Base-by-base conservation (phyloP, 2,797 vertebrate genomes). In the Pangasius mekongensis region DNA sequence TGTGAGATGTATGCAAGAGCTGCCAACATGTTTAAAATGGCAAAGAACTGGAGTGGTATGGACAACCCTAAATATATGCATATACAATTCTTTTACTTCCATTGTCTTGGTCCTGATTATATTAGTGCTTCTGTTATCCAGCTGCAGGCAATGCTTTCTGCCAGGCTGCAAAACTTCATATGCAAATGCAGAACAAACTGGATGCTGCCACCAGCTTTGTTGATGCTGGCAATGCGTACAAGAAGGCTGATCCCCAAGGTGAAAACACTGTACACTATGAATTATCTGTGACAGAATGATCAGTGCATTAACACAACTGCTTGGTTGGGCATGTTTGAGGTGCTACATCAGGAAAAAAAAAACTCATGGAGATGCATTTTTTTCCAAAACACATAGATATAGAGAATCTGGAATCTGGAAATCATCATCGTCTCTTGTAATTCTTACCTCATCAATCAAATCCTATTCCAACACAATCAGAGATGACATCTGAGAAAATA, bases 11-110 rank as follows among this genome's bases (percentile, higher is more conserved):
- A 99, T 85, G 98, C 98, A 82, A 97, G 98, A 95, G 98, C 98
- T 89, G 98, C 98, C 92, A 99, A 99, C 95, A 99, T 99, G 98
- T 99, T 99, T 95, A 99, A 99, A 96, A 99, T 99, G 93, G 98
- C 98, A 91, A 99, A 99, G 94, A 99, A 99, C 91, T 99, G 98
- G 98, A 99, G 94, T 49, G 98, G 98, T 92, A 90, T 36, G 86
- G 27, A 24, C 76, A 84, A 13, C 1, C 54, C 18, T 33, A 0
- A 27, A 58, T 56, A 73, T 16, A 16, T 60, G 14, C 20, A 77
- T 69, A 18, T 27, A 80, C n/a, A 84, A 16, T n/a, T 33, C 0
- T 3, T 67, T 66, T 64, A 64, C 16, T 80, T n/a, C 83, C 24
- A 58, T 87, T 83, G 88, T 69, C 73, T 86, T 60, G 91, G 77